A percentile compares a stretch with the other conserved stretches of the same genome.
Evolutionary conservation across 2,113 vertebrate genomes (phyloP).

Genomic region (Brachirus orientalis): DNA sequence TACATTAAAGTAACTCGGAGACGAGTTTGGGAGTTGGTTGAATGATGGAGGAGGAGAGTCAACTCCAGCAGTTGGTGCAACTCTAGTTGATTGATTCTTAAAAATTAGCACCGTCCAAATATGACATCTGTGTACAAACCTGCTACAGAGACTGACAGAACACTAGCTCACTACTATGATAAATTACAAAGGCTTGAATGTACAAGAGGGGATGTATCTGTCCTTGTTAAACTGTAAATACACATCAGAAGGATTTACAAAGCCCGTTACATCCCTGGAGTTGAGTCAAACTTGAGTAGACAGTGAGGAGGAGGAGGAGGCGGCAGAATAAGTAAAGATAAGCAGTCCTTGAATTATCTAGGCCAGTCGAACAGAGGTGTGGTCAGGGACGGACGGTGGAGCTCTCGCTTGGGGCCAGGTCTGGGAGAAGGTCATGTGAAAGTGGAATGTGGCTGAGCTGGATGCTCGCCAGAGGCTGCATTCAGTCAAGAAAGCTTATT

Average conservation of each 20-base stretch:
- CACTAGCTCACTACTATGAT: neutral
- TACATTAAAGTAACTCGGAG: neutral
- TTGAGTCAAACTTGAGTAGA: conserved; percentile 62
- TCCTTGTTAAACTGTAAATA: conserved; percentile 63
- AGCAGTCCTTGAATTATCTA: conserved; percentile 56
- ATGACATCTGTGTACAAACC: neutral
- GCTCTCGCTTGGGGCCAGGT: conserved; percentile 58
- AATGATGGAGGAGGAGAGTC: neutral
- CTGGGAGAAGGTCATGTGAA: conserved; percentile 71
- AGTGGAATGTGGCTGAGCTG: conserved; percentile 67
- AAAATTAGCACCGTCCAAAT: conserved; percentile 1
- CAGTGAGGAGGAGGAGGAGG: neutral
- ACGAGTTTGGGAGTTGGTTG: neutral
- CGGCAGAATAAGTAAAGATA: conserved; percentile 10
- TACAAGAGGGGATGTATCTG: conserved; percentile 22
- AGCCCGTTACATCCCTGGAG: conserved; percentile 50
- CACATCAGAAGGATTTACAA: conserved; percentile 49
- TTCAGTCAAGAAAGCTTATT: conserved; percentile 50
- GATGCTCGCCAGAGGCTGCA: conserved; percentile 53
- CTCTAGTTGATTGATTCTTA: neutral
- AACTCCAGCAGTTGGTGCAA: neutral
- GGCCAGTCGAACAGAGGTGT: conserved; percentile 57
- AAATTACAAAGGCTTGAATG: conserved; percentile 18
- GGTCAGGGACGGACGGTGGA: conserved; percentile 34
- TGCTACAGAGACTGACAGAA: neutral